Base-by-base conservation (phyloP, 1,140 invertebrate species). In the Helicorthomorpha holstii region DNA sequence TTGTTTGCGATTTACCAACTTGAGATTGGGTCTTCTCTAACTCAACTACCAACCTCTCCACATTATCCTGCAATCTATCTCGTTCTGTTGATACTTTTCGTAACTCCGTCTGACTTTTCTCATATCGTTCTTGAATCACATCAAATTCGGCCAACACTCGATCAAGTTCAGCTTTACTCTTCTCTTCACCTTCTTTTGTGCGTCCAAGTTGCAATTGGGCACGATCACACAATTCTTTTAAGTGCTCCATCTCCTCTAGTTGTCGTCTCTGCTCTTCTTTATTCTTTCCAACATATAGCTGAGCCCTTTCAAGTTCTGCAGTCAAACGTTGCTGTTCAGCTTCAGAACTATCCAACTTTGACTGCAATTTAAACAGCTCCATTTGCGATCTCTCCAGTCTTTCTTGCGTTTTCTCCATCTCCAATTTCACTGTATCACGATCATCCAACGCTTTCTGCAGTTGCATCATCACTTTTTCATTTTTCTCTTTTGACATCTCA, bases 381-480 rank as follows among this genome's bases (percentile, higher is more conserved):
- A 81, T 85, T 65, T 93, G 86, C 1, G 81, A 79, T 60, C 86
- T 82, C 69, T 93, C 89, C 65, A 89, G 88, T 74, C 92, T 92
- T 69, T 92, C 89, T 58, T 89, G 69, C 68, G 91, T 79, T 69
- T 89, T 85, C 61, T 93, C 87, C 63, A 88, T 83, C 69, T 94
- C 89, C 68, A 86, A 86, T 69, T 84, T 83, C 34, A 81, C 78
- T 48, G 74, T 79, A 60, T 93, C 89, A 59, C 85, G 83, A 59
- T 93, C 89, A 60, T 93, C 87, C 52, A 85, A 75, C 0, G 81
- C 76, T 67, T 89, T 89, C 61, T 80, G 79, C 48, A 81, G 73
- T 23, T 80, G 74, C 54, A 82, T 79, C 38, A 88, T 77, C 27
- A 82, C 73, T 64, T 92, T 92, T 47, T 92, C 89, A 26, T 88